Evolutionary conservation across 2,888 invertebrate species (phyloP).

Genomic region (Venustoraphidia nigricollis): DNA sequence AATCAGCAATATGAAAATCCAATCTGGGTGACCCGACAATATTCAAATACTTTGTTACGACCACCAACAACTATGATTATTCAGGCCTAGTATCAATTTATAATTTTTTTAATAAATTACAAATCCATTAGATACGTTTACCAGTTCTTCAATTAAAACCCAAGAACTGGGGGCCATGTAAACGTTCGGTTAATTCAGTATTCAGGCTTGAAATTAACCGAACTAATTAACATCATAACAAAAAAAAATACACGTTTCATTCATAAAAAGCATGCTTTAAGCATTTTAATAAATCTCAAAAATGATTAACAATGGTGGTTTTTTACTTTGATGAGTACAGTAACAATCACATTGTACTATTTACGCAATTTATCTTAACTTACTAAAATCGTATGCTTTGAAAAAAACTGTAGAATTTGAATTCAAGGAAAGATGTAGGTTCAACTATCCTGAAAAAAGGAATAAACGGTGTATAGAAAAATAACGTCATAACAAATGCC

Average conservation of each 20-base stretch:
- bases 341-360: background rate
- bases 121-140: too few species aligned
- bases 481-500: background rate
- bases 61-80: too few species aligned
- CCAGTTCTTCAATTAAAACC: too few species aligned
- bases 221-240: background rate
- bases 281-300: slow-evolving; percentile 15
- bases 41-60: too few species aligned
- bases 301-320: background rate
- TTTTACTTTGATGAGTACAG: background rate
- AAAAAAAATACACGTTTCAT: background rate
- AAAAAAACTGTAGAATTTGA: background rate
- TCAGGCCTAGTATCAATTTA: too few species aligned
- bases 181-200: too few species aligned
- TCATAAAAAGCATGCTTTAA: background rate
- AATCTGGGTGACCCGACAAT: too few species aligned
- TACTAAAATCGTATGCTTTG: background rate
- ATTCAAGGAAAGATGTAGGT: background rate
- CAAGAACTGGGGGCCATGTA: too few species aligned
- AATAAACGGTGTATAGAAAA: background rate
- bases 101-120: too few species aligned
- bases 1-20: too few species aligned
- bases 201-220: too few species aligned
- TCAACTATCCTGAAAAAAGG: background rate
- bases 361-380: too few species aligned